Percentiles rank a stretch among this genome's conserved stretches.
These are phyloP conservation scores for Acheta domesticus DNA, from an alignment of 2,888 invertebrate genomes.

Conservation along the genomic window DNA sequence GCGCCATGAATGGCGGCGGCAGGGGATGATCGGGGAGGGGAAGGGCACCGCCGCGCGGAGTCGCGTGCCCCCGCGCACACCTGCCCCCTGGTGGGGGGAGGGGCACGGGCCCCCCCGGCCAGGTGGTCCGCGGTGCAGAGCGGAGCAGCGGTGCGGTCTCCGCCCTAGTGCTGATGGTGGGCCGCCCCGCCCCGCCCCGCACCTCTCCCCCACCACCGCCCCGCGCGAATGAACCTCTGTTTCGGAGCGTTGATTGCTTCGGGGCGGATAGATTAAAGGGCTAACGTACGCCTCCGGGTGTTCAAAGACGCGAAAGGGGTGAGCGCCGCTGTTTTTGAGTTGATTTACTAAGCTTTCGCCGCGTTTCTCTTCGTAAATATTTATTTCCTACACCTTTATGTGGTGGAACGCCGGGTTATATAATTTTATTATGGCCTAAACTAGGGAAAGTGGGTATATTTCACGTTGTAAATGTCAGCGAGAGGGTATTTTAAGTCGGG, in stretches of 20 bases:
- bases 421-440: neutral
- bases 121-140: neutral
- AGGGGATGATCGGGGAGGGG: neutral
- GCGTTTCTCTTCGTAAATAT: neutral
- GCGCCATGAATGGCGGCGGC: neutral
- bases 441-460: neutral
- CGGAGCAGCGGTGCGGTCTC: neutral
- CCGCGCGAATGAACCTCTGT: neutral
- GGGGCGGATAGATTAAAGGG: neutral
- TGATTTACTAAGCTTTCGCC: constrained; percentile 11
- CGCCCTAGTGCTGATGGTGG: neutral
- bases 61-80: constrained; percentile 1
- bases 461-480: neutral
- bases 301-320: too few relatives aligned
- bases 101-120: neutral
- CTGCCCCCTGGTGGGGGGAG: neutral
- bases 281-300: too few relatives aligned
- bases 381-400: neutral
- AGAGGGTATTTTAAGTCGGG: neutral
- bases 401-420: neutral
- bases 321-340: neutral
- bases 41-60: neutral
- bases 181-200: neutral
- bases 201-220: neutral
- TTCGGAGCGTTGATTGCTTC: neutral